Base-by-base conservation (phyloP, 1,140 invertebrate species). In the Gryon sp. region DNA sequence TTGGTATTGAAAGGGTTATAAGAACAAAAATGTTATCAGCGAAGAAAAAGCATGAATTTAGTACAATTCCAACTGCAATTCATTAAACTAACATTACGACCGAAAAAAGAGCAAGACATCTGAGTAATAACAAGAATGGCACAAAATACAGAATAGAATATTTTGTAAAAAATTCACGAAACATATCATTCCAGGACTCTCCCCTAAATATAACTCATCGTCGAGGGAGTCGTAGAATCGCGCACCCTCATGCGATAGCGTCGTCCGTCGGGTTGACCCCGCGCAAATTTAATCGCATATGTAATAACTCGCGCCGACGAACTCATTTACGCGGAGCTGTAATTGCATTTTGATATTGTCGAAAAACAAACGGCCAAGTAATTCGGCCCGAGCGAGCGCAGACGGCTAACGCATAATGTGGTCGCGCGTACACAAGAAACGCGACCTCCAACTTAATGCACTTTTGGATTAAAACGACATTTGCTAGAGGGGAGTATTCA, bases 261-360 rank as follows among this genome's bases (percentile, higher is more conserved):
- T 18, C 38, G 45, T 55, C 32, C 53, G 26, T 30, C 26, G 16
- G 15, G 16, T 12, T 46, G 52, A 50, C 30, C 68, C 48, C 45
- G 73, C 65, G 74, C 50, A 76, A 76, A 76, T 76, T 70, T 76
- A 76, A 76, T 70, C 60, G 74, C 74, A 76, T 76, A 76, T 66
- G 65, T 76, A 76, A 76, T 76, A 76, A 76, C 74, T 70, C 66
- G 53, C 53, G 53, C 45, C 60, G 53, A 41, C 40, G 66, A 77
- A 77, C 66, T 77, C 66, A 77, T 77, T 72, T 77, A 77, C 75
- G 68, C 62, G 68, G n/a, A 46, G 38, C 62, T 63, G 76, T 78
- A 73, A 78, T 73, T 73, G 63, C 68, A 52, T 78, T 77, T 78
- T 78, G 76, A 78, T 78, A 78, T 41, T 55, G 62, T 30, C 62